A percentile compares a stretch with the other conserved stretches of the same genome.
Evolutionary conservation across 1,140 invertebrate genomes (phyloP).

Genomic region (Manduca sexta): DNA sequence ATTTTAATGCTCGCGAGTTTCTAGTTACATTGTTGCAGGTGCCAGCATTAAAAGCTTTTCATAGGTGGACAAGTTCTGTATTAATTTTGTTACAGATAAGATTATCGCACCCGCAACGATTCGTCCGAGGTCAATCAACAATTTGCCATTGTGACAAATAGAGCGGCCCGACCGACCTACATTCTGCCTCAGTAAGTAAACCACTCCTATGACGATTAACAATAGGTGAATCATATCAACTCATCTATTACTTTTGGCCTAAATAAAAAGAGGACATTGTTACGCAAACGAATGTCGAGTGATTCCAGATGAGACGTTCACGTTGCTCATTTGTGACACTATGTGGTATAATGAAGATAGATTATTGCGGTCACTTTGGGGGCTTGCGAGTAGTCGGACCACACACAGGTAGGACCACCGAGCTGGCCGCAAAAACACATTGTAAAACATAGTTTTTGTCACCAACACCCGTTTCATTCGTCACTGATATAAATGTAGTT

Average conservation of each 20-base stretch:
- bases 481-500: too few relatives aligned
- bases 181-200: conserved; percentile 56
- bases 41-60: background rate
- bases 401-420: conserved; percentile 24
- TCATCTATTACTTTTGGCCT: conserved; percentile 24
- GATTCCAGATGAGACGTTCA: background rate
- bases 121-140: conserved; percentile 61
- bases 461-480: background rate
- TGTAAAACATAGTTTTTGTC: conserved; percentile 12
- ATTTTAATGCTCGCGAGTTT: too few relatives aligned
- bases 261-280: conserved; percentile 16
- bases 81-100: conserved; percentile 40
- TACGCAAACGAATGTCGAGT: background rate
- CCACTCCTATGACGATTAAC: conserved; percentile 55
- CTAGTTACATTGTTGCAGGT: too few relatives aligned
- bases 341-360: conserved; percentile 1
- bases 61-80: conserved; percentile 12
- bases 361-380: conserved; percentile 4
- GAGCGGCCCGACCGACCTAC: conserved; percentile 65
- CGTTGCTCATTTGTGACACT: conserved; percentile 5
- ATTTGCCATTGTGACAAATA: conserved; percentile 64
- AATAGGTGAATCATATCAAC: conserved; percentile 48
- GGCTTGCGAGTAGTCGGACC: conserved; percentile 25
- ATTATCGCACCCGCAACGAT: conserved; percentile 47
- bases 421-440: conserved; percentile 18